Percentiles rank a stretch among this genome's conserved stretches.
Evolutionary conservation across 2,888 invertebrate genomes (phyloP).

Genomic region (Labia minor): DNA sequence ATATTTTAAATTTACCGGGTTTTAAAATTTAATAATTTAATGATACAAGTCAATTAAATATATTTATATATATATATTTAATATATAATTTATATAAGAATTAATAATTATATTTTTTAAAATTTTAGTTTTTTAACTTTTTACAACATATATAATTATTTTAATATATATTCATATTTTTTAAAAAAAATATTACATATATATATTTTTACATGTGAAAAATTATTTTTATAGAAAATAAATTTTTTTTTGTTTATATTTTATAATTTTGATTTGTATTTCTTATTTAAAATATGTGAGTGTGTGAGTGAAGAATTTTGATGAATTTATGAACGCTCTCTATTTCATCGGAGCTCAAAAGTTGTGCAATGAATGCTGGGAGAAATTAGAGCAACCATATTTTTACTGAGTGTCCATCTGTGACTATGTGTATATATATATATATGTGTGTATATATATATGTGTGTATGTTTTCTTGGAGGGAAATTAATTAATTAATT

Average conservation of each 20-base stretch:
- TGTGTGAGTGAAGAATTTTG: no score
- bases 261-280: neutral
- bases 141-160: neutral
- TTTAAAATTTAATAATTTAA: no score
- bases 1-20: no score
- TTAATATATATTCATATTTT: neutral
- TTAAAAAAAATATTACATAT: neutral
- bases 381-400: constrained; percentile 46
- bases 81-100: no score
- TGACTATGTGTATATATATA: constrained; percentile 44
- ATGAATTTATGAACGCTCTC: neutral
- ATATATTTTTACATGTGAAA: neutral
- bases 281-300: no score
- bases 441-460: no score
- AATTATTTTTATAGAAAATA: neutral
- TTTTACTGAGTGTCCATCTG: constrained; percentile 34
- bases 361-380: constrained; percentile 43
- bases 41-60: no score
- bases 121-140: neutral
- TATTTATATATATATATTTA: no score
- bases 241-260: neutral
- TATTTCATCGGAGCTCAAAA: constrained; percentile 25
- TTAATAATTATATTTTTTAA: neutral
- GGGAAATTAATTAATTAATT: constrained; percentile 28
- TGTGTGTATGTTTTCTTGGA: constrained; percentile 33